Base-by-base conservation (phyloP, 1,140 invertebrate genomes). In the Drosophila ogumai region DNA sequence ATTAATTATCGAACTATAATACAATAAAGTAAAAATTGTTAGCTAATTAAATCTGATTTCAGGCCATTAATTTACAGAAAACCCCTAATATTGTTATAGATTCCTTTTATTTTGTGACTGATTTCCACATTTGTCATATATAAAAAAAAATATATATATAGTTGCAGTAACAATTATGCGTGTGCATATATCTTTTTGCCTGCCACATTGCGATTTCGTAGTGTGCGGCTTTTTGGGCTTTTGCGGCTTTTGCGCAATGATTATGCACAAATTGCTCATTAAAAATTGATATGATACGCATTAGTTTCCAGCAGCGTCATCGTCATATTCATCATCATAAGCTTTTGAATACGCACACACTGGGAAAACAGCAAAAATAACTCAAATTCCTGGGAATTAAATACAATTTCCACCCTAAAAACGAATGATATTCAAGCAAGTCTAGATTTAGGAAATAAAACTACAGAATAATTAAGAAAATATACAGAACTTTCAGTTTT, bases 261-360 rank as follows among this genome's bases (percentile, higher is more conserved):
- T 79, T 78, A 71, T 81, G 74, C 74, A 86, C 76, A 86, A 79
- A 79, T 86, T 81, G 68, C 64, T 60, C 72, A 86, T 86, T 75
- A 71, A 77, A 76, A 78, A 74, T 84, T 73, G 64, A 85, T 81
- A 49, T 59, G 52, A 50, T 71, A 58, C 54, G 63, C 54, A 81
- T 77, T 77, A 73, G 66, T 31, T 55, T 49, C 46, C 6, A 43
- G 50, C 49, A 56, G 34, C 19, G 34, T 71, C 68, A 71, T 71
- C 68, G 25, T 57, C 68, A 68, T 56, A 19, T 6, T 40, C 40
- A 47, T 31, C 40, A 63, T 46, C 49, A 56, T 52, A 34, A 17
- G 13, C 31, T 49, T 49, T 49, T 49, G 47, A 10, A 31, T 49
- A 49, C 15, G 47, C 47, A 71, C 1, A 54, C 46, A 41, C 36